These are phyloP conservation scores for Lutjanus erythropterus DNA, from an alignment of 2,113 vertebrate genomes.

Conservation along the genomic window DNA sequence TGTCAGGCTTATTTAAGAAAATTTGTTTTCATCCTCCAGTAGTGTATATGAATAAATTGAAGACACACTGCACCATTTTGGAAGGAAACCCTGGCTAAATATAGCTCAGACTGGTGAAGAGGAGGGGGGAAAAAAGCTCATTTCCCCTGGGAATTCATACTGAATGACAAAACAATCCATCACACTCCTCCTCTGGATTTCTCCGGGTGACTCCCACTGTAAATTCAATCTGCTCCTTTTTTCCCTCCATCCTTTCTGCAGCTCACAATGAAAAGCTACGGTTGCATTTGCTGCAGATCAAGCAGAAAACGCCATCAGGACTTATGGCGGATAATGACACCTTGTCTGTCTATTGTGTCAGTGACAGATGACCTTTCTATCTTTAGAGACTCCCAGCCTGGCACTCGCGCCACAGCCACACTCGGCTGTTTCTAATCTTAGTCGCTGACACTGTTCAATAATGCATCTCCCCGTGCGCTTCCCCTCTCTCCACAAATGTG, in stretches of 20 bases:
- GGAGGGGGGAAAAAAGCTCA: constrained; percentile 11
- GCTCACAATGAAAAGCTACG: neutral
- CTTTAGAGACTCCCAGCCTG: constrained; percentile 67
- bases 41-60: constrained; percentile 1
- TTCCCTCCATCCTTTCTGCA: neutral
- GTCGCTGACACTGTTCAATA: constrained; percentile 80
- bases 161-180: constrained; percentile 66
- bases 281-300: constrained; percentile 33
- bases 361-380: constrained; percentile 81
- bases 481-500: constrained; percentile 49
- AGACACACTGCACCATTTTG: constrained; percentile 51
- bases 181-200: constrained; percentile 35
- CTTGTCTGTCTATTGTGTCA: constrained; percentile 44
- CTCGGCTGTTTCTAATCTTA: constrained; percentile 81
- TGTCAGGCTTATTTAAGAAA: neutral
- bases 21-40: constrained; percentile 10
- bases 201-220: constrained; percentile 6
- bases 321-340: constrained; percentile 46
- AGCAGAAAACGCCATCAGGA: constrained; percentile 31
- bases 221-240: constrained; percentile 3
- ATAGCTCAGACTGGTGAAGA: constrained; percentile 50
- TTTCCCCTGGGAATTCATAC: constrained; percentile 31
- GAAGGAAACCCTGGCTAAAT: constrained; percentile 63
- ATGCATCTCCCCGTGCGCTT: constrained; percentile 69
- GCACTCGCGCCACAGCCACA: constrained; percentile 46